phyloP scores from a whole-genome alignment of 92 coral and sea anemone species.

The Phenganax subtilis region DNA sequence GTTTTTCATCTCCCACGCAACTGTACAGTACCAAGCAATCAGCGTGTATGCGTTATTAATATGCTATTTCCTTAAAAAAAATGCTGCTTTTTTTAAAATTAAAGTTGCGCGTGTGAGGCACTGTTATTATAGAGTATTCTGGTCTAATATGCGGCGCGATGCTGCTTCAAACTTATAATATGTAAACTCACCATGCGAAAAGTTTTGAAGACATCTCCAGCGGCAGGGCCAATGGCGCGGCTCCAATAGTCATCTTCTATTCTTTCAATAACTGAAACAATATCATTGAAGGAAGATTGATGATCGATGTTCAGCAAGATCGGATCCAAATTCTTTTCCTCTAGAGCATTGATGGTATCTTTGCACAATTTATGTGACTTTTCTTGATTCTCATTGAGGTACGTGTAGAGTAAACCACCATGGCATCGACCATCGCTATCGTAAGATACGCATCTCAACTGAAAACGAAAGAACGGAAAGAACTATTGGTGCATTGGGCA shows the following conservation, averaged over 20 bases:
- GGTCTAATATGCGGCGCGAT: background rate
- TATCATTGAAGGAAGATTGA: slow-evolving; percentile 17
- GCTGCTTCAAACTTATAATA: background rate
- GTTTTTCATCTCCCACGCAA: too few relatives aligned
- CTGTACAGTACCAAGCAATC: too few relatives aligned
- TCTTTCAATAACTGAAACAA: slow-evolving; percentile 21
- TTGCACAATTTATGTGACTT: slow-evolving; percentile 16
- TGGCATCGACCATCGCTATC: slow-evolving; percentile 31
- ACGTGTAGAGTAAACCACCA: slow-evolving; percentile 11
- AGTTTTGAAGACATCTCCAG: slow-evolving; percentile 20
- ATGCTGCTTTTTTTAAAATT: too few relatives aligned
- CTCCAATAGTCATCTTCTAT: slow-evolving; percentile 37
- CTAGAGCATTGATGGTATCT: background rate
- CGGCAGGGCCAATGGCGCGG: slow-evolving; percentile 28
- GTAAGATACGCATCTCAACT: slow-evolving; percentile 14
- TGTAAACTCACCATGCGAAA: slow-evolving; percentile 7
- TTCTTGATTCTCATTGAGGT: slow-evolving; percentile 17
- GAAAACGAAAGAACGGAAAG: background rate
- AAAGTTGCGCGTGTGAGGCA: background rate
- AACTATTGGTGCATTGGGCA: too few relatives aligned
- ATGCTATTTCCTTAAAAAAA: too few relatives aligned
- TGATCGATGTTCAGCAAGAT: slow-evolving; percentile 22
- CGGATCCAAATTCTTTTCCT: slow-evolving; percentile 13
- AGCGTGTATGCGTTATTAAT: too few relatives aligned
- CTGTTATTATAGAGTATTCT: background rate